Base-by-base conservation (phyloP, 2,888 invertebrate species). In the Kryphioiulus occultus region DNA sequence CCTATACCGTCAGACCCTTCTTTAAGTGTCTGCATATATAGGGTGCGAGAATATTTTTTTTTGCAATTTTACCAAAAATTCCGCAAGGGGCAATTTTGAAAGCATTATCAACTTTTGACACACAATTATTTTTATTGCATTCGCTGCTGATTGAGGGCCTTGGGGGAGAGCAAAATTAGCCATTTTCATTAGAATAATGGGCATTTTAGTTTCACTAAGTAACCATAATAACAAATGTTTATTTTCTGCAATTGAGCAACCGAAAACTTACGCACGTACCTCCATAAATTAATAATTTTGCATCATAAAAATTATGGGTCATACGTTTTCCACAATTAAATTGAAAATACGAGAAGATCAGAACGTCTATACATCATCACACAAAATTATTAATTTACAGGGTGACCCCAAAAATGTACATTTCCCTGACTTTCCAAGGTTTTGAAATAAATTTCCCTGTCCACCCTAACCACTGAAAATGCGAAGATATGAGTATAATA, bases 41-140 rank as follows among this genome's bases (percentile, higher is more conserved):
- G 78, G 78, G 78, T 78, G 78, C 78, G 22, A 78, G 78, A 78
- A 78, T 78, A 30, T 78, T 30, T 78, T n/a, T n/a, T 26, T 53
- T 53, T 53, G 35, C 35, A 15, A 78, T 78, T 78, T 78, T 30
- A 4, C 4, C 2, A 78, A 78, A 78, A 78, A 30, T 30, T 78
- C 78, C 78, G 26, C 15, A 22, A 68, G 26, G 26, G 68, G 26
- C 5, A 68, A 26, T 30, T 78, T 78, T 78, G 26, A 78, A 78
- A 78, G 78, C 78, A 30, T 78, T 78, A 78, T 78, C 78, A 78
- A 78, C 78, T 78, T 78, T 78, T 78, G 78, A 78, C 78, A 78
- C 30, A 78, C 78, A 78, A 78, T 78, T 78, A 78, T 78, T 78
- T 78, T 78, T 78, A 78, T 78, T 30, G 30, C 78, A 3, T 15